phyloP scores from a whole-genome alignment of 2,113 vertebrate species.

The Oenanthe oenanthe region DNA sequence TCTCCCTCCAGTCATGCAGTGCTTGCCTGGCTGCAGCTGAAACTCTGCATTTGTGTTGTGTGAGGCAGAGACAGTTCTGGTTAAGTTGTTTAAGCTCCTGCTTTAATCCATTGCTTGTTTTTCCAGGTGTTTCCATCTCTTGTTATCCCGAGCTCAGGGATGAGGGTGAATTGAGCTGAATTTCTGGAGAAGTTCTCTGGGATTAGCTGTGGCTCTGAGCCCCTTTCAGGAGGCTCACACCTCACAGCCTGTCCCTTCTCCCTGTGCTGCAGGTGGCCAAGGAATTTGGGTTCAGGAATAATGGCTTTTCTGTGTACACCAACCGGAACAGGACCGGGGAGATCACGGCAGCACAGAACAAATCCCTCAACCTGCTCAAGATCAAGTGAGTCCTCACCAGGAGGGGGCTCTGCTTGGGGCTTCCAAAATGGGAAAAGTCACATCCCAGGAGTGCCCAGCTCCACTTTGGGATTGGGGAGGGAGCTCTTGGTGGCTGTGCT shows the following conservation, averaged over 20 bases:
- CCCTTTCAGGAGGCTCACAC: not conserved
- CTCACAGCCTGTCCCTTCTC: not conserved
- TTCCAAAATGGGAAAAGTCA: not conserved
- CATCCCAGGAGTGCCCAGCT: not conserved
- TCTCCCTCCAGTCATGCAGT: not conserved
- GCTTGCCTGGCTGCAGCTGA: not conserved
- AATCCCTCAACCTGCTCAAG: conserved; percentile 90
- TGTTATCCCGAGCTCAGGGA: not conserved
- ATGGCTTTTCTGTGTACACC: conserved; percentile 93
- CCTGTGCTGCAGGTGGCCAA: conserved; percentile 85
- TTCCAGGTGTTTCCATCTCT: not conserved
- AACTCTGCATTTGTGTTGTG: not conserved
- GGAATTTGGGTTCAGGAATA: conserved; percentile 96
- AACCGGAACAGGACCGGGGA: conserved; percentile 96
- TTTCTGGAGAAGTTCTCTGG: not conserved
- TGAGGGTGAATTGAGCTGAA: not conserved
- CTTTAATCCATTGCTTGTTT: not conserved
- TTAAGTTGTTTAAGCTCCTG: not conserved
- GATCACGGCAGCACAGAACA: conserved; percentile 88
- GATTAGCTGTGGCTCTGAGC: not conserved
- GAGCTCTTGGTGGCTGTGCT: not conserved
- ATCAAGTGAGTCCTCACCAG: conserved; percentile 87
- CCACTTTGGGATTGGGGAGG: not conserved
- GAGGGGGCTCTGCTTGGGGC: not conserved
- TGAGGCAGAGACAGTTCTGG: not conserved